A percentile compares a stretch with the other conserved stretches of the same genome.
These are phyloP conservation scores for Chlorops oryzae DNA, from an alignment of 1,140 invertebrate species.

Conservation along the genomic window DNA sequence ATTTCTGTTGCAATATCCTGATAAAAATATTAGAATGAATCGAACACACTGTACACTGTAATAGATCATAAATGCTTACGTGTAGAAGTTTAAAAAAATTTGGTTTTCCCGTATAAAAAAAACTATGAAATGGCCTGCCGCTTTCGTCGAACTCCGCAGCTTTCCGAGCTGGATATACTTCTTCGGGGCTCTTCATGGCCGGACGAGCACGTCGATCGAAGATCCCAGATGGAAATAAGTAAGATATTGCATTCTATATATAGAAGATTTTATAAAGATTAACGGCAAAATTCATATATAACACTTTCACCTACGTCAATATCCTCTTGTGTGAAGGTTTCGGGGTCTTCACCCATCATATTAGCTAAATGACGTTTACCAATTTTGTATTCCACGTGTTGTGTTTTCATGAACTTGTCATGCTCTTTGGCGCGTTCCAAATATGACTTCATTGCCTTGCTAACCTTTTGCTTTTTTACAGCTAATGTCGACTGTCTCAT, in stretches of 20 bases:
- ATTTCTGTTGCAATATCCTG: conserved; percentile 61
- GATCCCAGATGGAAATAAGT: conserved; percentile 88
- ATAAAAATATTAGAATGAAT: conserved; percentile 4
- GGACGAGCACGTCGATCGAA: conserved; percentile 76
- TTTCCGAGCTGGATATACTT: conserved; percentile 78
- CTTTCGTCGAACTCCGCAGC: conserved; percentile 83
- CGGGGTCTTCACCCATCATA: conserved; percentile 93
- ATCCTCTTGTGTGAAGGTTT: conserved; percentile 80
- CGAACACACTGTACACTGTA: not conserved
- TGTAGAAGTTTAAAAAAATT: conserved; percentile 78
- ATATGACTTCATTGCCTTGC: conserved; percentile 83
- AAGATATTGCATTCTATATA: conserved; percentile 75
- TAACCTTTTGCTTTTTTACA: conserved; percentile 58
- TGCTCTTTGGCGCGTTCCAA: conserved; percentile 72
- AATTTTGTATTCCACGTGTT: conserved; percentile 78
- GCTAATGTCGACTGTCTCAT: conserved; percentile 34
- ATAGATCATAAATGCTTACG: conserved; percentile 54
- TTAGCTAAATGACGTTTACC: conserved; percentile 94
- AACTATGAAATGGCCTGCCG: conserved; percentile 78
- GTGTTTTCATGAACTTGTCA: conserved; percentile 77
- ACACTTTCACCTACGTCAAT: conserved; percentile 60
- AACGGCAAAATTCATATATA: not conserved
- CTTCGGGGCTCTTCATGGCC: conserved; percentile 76
- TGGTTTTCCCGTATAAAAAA: conserved; percentile 85
- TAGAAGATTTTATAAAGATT: conserved; percentile 16